Percentiles rank a stretch among this genome's conserved stretches.
These are phyloP conservation scores for Brassicogethes aeneus DNA, from an alignment of 2,888 invertebrate species.

Conservation along the genomic window DNA sequence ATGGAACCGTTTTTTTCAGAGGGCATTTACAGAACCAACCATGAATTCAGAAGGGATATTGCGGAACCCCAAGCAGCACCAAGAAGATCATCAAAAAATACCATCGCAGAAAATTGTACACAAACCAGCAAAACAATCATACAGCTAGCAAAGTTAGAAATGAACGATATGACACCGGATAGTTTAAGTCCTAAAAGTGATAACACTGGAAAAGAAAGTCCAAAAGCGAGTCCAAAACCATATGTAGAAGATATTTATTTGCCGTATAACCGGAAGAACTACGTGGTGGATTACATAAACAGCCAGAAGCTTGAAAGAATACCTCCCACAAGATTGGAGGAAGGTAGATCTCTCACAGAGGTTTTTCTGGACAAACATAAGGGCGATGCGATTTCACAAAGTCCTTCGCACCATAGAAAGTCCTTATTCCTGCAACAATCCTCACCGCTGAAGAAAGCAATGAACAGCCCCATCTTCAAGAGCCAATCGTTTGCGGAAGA, in stretches of 20 bases:
- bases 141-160: slow-evolving; percentile 39
- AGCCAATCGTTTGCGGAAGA: slow-evolving; percentile 10
- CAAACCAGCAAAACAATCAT: slow-evolving; percentile 53
- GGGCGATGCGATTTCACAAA: slow-evolving; percentile 7
- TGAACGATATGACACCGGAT: slow-evolving; percentile 29
- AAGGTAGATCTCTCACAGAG: slow-evolving; percentile 24
- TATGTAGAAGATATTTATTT: slow-evolving; percentile 1
- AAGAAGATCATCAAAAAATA: slow-evolving; percentile 67
- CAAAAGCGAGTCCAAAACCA: not conserved
- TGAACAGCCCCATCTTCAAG: too few relatives aligned
- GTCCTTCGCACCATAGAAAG: slow-evolving; percentile 11
- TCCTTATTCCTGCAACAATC: slow-evolving; percentile 3
- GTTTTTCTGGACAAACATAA: slow-evolving; percentile 23
- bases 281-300: slow-evolving; percentile 12
- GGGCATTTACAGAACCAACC: not conserved
- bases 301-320: slow-evolving; percentile 5
- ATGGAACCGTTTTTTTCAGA: not conserved
- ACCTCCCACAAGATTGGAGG: slow-evolving; percentile 2
- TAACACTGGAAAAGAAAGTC: slow-evolving; percentile 5
- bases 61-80: slow-evolving; percentile 37
- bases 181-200: slow-evolving; percentile 29
- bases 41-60: not conserved
- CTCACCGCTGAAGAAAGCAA: too few relatives aligned
- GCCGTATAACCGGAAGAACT: slow-evolving; percentile 13
- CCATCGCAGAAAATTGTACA: slow-evolving; percentile 28